These are phyloP conservation scores for Leucozona laternaria DNA, from an alignment of 2,888 invertebrate species.

Conservation along the genomic window DNA sequence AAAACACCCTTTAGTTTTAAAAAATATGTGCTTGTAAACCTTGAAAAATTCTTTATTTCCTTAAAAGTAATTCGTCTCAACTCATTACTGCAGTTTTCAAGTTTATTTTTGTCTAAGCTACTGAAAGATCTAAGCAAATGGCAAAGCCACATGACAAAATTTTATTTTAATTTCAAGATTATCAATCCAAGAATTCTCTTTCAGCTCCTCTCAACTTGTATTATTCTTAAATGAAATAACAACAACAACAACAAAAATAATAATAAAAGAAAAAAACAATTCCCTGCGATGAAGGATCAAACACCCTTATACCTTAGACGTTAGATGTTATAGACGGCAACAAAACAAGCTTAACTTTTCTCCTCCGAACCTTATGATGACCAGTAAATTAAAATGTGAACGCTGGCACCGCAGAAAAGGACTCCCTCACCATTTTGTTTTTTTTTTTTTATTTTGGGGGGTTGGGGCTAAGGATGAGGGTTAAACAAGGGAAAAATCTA, in stretches of 20 bases:
- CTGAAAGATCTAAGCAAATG: neutral
- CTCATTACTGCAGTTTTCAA: no score
- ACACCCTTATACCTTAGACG: slow-evolving; percentile 17
- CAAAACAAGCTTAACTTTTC: slow-evolving; percentile 59
- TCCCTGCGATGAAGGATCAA: slow-evolving; percentile 70
- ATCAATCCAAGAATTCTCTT: neutral
- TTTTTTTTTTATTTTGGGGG: neutral
- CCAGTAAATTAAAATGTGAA: slow-evolving; percentile 68
- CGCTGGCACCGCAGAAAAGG: slow-evolving; percentile 26
- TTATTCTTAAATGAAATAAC: slow-evolving; percentile 21
- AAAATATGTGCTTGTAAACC: no score
- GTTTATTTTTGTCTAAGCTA: neutral
- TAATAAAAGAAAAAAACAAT: slow-evolving; percentile 35
- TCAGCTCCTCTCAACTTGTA: neutral
- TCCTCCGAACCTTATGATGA: slow-evolving; percentile 57
- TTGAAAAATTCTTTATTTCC: no score
- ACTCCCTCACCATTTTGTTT: slow-evolving; percentile 7
- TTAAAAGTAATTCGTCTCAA: no score
- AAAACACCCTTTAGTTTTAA: no score
- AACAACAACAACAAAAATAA: slow-evolving; percentile 21
- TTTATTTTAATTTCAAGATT: slow-evolving; percentile 23
- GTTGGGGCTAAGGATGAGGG: slow-evolving; percentile 6
- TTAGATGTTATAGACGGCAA: no score
- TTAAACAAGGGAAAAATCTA: slow-evolving; percentile 76
- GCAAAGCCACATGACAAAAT: slow-evolving; percentile 3